Percentiles rank a stretch among this genome's conserved stretches.
phyloP scores from a whole-genome alignment of 2,888 invertebrate species.

The Tiliacea citrago region DNA sequence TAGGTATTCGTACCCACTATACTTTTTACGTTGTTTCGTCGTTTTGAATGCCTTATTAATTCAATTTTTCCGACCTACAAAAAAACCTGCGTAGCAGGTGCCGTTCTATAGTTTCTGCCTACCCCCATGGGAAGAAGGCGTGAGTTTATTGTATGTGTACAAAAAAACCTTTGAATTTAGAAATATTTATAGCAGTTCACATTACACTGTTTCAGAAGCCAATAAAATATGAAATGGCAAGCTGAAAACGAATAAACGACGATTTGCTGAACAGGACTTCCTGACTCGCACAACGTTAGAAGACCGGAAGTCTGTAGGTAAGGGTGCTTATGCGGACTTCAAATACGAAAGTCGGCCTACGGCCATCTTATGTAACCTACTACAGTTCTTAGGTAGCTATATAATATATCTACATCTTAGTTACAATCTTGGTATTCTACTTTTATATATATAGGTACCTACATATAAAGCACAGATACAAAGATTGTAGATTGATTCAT shows the following conservation, averaged over 20 bases:
- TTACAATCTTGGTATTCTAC: not conserved
- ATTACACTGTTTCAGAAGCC: constrained; percentile 13
- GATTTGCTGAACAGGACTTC: constrained; percentile 58
- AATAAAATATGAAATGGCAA: constrained; percentile 46
- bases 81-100: too few species aligned
- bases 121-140: too few species aligned
- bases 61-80: not conserved
- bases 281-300: constrained; percentile 57
- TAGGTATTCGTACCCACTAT: not conserved
- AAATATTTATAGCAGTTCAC: not conserved
- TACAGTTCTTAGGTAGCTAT: not conserved
- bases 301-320: constrained; percentile 58
- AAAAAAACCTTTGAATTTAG: not conserved
- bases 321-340: constrained; percentile 50
- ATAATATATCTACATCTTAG: not conserved
- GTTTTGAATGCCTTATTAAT: not conserved
- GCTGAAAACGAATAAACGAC: constrained; percentile 54
- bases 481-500: too few species aligned
- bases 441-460: not conserved
- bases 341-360: constrained; percentile 43
- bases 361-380: constrained; percentile 22
- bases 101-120: too few species aligned
- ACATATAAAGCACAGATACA: not conserved
- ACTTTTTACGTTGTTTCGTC: not conserved
- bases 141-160: too few species aligned